Conservation (phyloP, 1,140 invertebrate species). For the Colletes latitarsis region DNA sequence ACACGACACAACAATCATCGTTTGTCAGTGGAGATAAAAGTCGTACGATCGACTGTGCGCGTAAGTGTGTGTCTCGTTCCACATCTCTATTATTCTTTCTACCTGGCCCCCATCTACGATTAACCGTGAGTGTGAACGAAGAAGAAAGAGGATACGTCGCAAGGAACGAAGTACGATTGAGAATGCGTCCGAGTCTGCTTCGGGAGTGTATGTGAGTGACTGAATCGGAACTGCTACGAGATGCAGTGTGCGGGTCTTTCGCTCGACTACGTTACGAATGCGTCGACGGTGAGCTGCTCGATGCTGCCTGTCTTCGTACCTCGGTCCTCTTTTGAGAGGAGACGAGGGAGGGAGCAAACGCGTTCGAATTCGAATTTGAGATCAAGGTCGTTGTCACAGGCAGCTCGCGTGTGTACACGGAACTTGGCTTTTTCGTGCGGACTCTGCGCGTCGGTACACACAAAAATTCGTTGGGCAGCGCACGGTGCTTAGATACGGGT, state of each 20-base stretch:
- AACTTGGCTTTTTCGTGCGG: background rate
- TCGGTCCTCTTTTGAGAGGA: background rate
- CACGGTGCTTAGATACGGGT: too few species aligned
- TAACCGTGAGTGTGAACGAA: background rate
- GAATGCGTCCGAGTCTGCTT: background rate
- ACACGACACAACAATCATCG: conserved; percentile 4
- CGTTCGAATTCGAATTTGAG: conserved; percentile 41
- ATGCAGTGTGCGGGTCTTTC: background rate
- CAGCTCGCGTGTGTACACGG: background rate
- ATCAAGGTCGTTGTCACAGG: conserved; percentile 56
- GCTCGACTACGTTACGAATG: conserved; percentile 14
- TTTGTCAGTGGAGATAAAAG: background rate
- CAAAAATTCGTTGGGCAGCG: too few species aligned
- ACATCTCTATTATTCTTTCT: too few species aligned
- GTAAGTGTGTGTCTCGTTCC: too few species aligned
- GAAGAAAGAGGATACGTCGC: background rate
- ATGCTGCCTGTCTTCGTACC: background rate
- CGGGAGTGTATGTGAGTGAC: background rate
- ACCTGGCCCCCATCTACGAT: too few species aligned
- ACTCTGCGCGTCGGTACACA: background rate
- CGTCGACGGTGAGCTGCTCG: conserved; percentile 43
- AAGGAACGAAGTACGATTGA: background rate
- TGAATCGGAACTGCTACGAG: background rate
- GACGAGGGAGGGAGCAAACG: background rate
- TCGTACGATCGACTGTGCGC: background rate